These are phyloP conservation scores for Hylaeus anthracinus DNA, from an alignment of 1,140 invertebrate genomes.

Conservation along the genomic window DNA sequence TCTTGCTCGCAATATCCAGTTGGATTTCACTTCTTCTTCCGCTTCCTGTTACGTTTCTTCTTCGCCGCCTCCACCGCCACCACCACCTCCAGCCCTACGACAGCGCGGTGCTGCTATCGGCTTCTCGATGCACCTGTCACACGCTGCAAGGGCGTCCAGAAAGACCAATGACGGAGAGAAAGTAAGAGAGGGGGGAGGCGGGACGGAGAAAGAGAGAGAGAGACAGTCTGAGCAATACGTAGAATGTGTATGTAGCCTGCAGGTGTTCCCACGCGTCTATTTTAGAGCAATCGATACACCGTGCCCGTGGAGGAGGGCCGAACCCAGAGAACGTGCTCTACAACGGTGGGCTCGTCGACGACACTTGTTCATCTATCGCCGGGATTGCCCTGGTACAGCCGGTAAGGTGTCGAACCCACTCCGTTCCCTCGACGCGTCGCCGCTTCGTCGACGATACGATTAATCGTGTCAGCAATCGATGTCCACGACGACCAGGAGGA, in stretches of 20 bases:
- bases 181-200: conserved; percentile 43
- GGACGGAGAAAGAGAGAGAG: conserved; percentile 19
- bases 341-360: conserved; percentile 22
- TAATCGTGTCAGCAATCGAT: conserved; percentile 26
- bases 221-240: conserved; percentile 44
- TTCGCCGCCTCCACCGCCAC: conserved; percentile 48
- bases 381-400: conserved; percentile 38
- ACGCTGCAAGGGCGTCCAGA: conserved; percentile 55
- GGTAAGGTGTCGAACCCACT: neutral
- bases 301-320: conserved; percentile 55
- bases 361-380: conserved; percentile 53
- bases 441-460: conserved; percentile 7
- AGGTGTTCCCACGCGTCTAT: conserved; percentile 73
- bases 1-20: conserved; percentile 8
- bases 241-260: conserved; percentile 62
- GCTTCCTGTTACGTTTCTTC: conserved; percentile 57
- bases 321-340: conserved; percentile 54
- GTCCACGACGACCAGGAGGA: conserved; percentile 66
- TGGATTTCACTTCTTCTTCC: conserved; percentile 60
- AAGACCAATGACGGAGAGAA: conserved; percentile 29
- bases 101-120: conserved; percentile 40
- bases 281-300: conserved; percentile 73
- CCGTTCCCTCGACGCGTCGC: conserved; percentile 5
- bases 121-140: conserved; percentile 64
- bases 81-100: conserved; percentile 48